These are phyloP conservation scores for Vipera latastei DNA, from an alignment of 2,797 vertebrate genomes.

Conservation along the genomic window DNA sequence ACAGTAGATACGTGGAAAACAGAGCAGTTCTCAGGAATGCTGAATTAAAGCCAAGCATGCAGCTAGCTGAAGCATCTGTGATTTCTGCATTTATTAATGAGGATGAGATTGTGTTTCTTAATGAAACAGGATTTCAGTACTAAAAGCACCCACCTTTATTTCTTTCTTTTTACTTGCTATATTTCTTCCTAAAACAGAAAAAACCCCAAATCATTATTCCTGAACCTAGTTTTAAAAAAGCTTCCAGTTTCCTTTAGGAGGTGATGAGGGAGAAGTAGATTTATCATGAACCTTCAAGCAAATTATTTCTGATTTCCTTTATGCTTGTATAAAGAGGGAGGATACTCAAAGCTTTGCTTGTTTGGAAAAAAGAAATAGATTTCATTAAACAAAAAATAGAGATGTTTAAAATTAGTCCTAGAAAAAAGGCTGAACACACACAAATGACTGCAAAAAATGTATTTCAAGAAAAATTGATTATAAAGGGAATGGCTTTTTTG, in stretches of 20 bases:
- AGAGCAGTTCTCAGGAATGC: not conserved
- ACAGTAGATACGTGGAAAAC: not conserved
- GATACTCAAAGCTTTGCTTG: not conserved
- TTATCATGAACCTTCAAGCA: not conserved
- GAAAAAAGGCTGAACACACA: too few relatives aligned
- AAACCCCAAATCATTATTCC: not conserved
- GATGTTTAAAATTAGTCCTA: not conserved
- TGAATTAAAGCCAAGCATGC: not conserved
- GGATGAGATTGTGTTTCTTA: not conserved
- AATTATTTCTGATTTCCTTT: not conserved
- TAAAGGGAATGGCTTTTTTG: too few relatives aligned
- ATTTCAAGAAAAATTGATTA: too few relatives aligned
- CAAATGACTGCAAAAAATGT: too few relatives aligned
- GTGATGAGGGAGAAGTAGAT: not conserved
- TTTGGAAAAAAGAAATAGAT: not conserved
- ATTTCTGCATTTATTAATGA: slow-evolving; percentile 2
- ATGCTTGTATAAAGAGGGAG: not conserved
- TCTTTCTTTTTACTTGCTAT: not conserved
- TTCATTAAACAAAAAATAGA: not conserved
- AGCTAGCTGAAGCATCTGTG: not conserved
- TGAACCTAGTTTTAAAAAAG: not conserved
- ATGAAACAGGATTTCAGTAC: not conserved
- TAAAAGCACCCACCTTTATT: not conserved
- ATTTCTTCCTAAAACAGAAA: not conserved
- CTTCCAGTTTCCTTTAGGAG: not conserved